Conservation (phyloP, 2,888 invertebrate genomes). For the Dryobotodes eremita region DNA sequence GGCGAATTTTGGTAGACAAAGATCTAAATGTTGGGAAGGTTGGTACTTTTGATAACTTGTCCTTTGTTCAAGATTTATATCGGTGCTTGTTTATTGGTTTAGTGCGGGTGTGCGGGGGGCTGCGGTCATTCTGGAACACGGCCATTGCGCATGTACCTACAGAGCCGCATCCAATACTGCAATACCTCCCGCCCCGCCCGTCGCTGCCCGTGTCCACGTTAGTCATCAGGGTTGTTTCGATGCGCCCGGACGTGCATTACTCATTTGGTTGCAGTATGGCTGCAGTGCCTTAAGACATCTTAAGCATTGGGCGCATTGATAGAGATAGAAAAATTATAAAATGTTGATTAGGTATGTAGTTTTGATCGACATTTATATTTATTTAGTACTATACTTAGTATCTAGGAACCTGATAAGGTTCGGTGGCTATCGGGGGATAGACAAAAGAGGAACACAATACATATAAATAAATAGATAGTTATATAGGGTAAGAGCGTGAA, state of each 20-base stretch:
- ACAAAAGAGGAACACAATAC: neutral
- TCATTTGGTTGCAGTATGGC: too few relatives aligned
- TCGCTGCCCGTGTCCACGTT: neutral
- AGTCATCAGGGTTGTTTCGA: neutral
- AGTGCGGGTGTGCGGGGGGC: neutral
- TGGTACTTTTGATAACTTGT: neutral
- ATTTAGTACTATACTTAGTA: too few relatives aligned
- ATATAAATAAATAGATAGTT: neutral
- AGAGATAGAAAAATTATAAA: neutral
- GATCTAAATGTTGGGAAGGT: conserved; percentile 1
- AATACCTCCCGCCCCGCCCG: neutral
- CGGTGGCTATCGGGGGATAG: neutral
- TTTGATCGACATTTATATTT: neutral
- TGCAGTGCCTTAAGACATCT: neutral
- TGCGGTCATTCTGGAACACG: neutral
- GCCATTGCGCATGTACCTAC: neutral
- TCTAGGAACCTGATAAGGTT: neutral
- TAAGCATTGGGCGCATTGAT: neutral
- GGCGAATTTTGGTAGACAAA: neutral
- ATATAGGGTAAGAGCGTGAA: neutral
- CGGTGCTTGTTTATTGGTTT: neutral
- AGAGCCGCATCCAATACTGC: conserved; percentile 4
- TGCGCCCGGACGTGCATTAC: neutral
- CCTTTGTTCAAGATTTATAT: neutral
- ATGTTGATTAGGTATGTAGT: neutral